These are phyloP conservation scores for Serilophus lunatus DNA, from an alignment of 2,113 vertebrate genomes.

Conservation along the genomic window DNA sequence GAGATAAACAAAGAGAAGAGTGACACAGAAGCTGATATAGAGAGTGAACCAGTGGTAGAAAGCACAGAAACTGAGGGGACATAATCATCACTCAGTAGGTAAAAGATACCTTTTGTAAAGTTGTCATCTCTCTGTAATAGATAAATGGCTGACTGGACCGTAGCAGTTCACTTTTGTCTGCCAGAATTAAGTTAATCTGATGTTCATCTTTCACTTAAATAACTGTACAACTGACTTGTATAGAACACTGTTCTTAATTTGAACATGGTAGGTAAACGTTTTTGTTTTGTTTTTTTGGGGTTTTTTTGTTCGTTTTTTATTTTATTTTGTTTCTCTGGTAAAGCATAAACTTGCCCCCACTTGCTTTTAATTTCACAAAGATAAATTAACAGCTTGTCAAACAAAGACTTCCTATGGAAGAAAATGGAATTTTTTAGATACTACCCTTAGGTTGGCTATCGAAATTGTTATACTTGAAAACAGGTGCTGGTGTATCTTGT, in stretches of 20 bases:
- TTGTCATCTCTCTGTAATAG: slow-evolving; percentile 99
- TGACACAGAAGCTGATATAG: slow-evolving; percentile 91
- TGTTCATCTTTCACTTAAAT: slow-evolving; percentile 92
- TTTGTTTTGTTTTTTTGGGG: slow-evolving; percentile 53
- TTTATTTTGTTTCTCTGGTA: slow-evolving; percentile 82
- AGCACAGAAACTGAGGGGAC: slow-evolving; percentile 99
- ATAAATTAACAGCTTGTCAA: slow-evolving; percentile 81
- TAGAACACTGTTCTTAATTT: slow-evolving; percentile 90
- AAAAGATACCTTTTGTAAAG: slow-evolving; percentile 99
- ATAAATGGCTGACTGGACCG: slow-evolving; percentile 94
- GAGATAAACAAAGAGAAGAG: slow-evolving; percentile 90
- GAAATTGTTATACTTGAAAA: slow-evolving; percentile 84
- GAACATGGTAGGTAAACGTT: slow-evolving; percentile 89
- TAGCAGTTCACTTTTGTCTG: slow-evolving; percentile 87
- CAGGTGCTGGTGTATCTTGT: slow-evolving; percentile 82
- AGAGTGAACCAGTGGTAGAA: slow-evolving; percentile 98
- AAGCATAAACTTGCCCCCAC: slow-evolving; percentile 79
- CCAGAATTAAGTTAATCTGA: slow-evolving; percentile 87
- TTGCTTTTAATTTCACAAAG: slow-evolving; percentile 81
- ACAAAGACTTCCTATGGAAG: slow-evolving; percentile 99
- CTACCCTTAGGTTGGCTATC: slow-evolving; percentile 82
- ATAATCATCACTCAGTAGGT: slow-evolving; percentile 99
- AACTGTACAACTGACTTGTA: slow-evolving; percentile 91
- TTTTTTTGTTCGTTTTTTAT: neutral
- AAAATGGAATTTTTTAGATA: slow-evolving; percentile 86